Evolutionary conservation across 1,140 invertebrate species (phyloP).

Genomic region (Lanistes nyassanus): DNA sequence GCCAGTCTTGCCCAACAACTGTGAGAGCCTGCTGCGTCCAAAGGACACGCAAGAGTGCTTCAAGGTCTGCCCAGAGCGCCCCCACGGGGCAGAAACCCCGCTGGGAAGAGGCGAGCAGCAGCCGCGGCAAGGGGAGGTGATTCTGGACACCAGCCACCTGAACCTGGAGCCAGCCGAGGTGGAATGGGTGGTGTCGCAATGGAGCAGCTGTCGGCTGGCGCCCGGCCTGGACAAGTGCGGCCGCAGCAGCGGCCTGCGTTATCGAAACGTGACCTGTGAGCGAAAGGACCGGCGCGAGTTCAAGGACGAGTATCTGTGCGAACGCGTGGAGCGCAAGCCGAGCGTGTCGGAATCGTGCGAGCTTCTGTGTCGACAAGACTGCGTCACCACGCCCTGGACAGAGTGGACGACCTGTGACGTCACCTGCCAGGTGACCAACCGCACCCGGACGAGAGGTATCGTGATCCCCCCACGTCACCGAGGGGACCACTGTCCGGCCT

Average conservation of each 20-base stretch:
- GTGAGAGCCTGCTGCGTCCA: conserved; percentile 20
- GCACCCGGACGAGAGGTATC: conserved; percentile 70
- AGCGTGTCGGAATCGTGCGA: conserved; percentile 41
- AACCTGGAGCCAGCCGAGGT: conserved; percentile 18
- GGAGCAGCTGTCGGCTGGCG: conserved; percentile 38
- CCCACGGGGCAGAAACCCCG: neutral
- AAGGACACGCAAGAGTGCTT: conserved; percentile 34
- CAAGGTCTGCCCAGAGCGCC: conserved; percentile 28
- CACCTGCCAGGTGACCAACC: conserved; percentile 67
- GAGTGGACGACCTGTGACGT: conserved; percentile 74
- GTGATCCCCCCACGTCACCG: conserved; percentile 69
- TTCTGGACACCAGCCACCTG: neutral
- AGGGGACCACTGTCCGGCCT: conserved; percentile 68
- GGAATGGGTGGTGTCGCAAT: conserved; percentile 47
- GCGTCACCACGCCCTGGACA: conserved; percentile 73
- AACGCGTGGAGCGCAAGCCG: conserved; percentile 42
- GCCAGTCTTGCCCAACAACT: conserved; percentile 23
- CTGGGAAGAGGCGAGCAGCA: conserved; percentile 1
- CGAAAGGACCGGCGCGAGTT: conserved; percentile 24
- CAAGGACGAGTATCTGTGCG: conserved; percentile 39
- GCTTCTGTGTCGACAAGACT: conserved; percentile 61
- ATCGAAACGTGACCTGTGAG: conserved; percentile 46
- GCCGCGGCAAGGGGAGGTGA: conserved; percentile 12
- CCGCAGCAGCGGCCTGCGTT: conserved; percentile 33
- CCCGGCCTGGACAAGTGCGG: conserved; percentile 18